Percentiles rank a stretch among this genome's conserved stretches.
Evolutionary conservation across 1,140 invertebrate species (phyloP).

Genomic region (Mya arenaria): DNA sequence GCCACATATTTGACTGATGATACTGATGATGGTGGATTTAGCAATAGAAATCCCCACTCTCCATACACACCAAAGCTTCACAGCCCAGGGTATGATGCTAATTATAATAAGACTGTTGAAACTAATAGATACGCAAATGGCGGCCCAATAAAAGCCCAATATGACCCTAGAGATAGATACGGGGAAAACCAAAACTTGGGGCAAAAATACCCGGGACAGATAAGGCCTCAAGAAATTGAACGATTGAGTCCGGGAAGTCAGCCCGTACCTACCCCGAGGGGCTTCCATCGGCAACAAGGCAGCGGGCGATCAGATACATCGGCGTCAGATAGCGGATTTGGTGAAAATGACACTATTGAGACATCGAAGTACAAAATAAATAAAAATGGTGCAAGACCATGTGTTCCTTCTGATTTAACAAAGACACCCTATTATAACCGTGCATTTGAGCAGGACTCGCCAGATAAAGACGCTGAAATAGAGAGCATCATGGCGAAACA

Average conservation of each 20-base stretch:
- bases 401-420: neutral
- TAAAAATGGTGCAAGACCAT: constrained; percentile 1
- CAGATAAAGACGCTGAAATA: constrained; percentile 1
- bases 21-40: constrained; percentile 20
- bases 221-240: neutral
- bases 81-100: neutral
- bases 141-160: neutral
- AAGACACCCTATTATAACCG: constrained; percentile 51
- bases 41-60: neutral
- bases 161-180: constrained; percentile 39
- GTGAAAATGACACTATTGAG: constrained; percentile 45
- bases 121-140: no score
- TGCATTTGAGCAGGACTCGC: constrained; percentile 45
- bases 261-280: constrained; percentile 33
- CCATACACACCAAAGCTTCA: neutral
- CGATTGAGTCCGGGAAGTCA: neutral
- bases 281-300: constrained; percentile 45
- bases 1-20: constrained; percentile 46
- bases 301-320: constrained; percentile 49
- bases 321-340: constrained; percentile 50
- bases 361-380: constrained; percentile 22
- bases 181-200: neutral
- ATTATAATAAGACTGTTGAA: no score
- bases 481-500: constrained; percentile 44
- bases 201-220: neutral